Base-by-base conservation (phyloP, 2,888 invertebrate species). In the Cephus pygmeus region DNA sequence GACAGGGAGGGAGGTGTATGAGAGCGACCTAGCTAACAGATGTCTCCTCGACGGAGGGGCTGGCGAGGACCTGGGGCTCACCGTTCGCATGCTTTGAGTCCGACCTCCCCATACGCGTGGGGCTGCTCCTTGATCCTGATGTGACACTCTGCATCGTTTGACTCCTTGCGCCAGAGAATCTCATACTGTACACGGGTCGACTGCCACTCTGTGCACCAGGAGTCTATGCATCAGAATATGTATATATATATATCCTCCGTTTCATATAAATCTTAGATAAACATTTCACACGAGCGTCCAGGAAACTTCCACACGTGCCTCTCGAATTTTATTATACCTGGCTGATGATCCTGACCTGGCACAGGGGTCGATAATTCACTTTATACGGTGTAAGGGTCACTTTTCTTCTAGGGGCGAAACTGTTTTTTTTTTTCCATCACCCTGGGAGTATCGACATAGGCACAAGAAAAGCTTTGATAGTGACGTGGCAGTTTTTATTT, bases 121-220 rank as follows among this genome's bases (percentile, higher is more conserved):
- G 91, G 82, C 91, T 91, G 82, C 91, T 91, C 34, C 90, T 83
- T 71, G 90, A 90, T 56, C 86, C 88, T 40, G 91, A 91, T 73
- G 93, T 93, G 87, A 93, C 92, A 83, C 93, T 93, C 87, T 92
- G 92, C 88, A 93, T 92, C 73, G 93, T 93, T 85, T 93, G 93
- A 78, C 93, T 92, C 76, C 92, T 88, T 15, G 91, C 90, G 36
- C 89, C 91, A 31, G 92, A 87, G 84, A 93, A 93, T 81, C 92
- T 88, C 92, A 92, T 93, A 86, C 92, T 93, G 89, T 92, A 92
- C 15, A 89, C 89, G 34, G 91, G 89, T 69, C 92, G 88, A 74
- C 88, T 88, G 40, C 85, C 83, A 75, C 87, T 85, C 78, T 88
- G 87, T 73, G 86, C 84, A 36, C 80, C 87, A 75, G 56, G 56